These are phyloP conservation scores for Caloenas nicobarica DNA, from an alignment of 2,113 vertebrate species.

Conservation along the genomic window DNA sequence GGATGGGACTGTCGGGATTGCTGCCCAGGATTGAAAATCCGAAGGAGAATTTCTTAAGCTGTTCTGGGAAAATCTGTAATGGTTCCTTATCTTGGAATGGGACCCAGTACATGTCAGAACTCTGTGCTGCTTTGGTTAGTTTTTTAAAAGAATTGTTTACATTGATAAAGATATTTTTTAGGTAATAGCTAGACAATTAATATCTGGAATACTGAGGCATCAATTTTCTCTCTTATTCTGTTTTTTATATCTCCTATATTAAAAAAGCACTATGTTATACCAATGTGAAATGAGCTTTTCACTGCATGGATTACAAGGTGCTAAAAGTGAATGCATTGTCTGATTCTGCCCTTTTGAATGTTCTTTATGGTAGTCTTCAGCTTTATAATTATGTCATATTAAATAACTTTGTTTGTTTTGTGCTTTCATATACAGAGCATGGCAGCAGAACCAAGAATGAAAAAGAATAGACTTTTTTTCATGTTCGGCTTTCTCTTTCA, in stretches of 20 bases:
- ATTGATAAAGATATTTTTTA: neutral
- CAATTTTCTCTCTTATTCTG: neutral
- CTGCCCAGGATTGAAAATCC: neutral
- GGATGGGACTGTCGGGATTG: neutral
- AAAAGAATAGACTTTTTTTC: neutral
- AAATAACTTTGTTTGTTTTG: neutral
- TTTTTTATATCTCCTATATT: neutral
- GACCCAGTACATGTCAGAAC: neutral
- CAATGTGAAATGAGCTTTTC: neutral
- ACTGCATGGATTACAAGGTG: neutral
- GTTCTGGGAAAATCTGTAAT: neutral
- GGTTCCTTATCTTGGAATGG: neutral
- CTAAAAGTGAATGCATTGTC: neutral
- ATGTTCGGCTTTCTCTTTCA: neutral
- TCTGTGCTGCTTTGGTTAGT: neutral
- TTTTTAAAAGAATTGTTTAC: neutral
- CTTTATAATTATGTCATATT: neutral
- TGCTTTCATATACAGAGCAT: neutral
- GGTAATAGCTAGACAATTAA: neutral
- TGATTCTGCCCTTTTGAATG: neutral
- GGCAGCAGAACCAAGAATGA: neutral
- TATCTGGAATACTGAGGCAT: neutral
- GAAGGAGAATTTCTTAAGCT: neutral
- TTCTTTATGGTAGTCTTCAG: neutral
- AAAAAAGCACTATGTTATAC: neutral